Base-by-base conservation (phyloP, 1,140 invertebrate genomes). In the Drosophila pseudoobscura region DNA sequence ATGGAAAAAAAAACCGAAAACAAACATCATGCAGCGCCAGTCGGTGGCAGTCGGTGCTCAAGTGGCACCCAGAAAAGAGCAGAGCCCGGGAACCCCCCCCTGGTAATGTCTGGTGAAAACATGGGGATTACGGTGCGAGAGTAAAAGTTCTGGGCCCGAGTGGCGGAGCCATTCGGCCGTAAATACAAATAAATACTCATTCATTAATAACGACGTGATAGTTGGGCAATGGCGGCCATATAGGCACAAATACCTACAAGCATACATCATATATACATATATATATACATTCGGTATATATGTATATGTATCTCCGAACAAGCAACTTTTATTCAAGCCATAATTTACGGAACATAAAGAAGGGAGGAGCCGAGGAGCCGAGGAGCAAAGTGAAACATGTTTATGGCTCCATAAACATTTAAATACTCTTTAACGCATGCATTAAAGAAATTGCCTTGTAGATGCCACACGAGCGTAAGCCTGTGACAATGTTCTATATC, bases 111-210 rank as follows among this genome's bases (percentile, higher is more conserved):
- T 65, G 60, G 26, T 31, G 29, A 39, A 49, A 64, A 68, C 62
- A 43, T 62, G 52, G 53, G 45, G 22, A 47, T 39, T 39, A 47
- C 7, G 9, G 31, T 20, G 41, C n/a, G 4, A 7, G 22, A 26
- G 24, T 7, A 29, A 50, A 70, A 69, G 24, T 57, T 69, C 13
- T 57, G 17, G 8, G 8, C 7, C 57, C 59, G 73, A 51, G 57
- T 75, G 68, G 50, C 71, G 74, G 50, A 58, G 51, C 82, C 63
- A 68, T 78, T 85, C 62, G 64, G 65, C 62, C 75, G 83, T 82
- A 88, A 88, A 87, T 78, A 75, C 83, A 82, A 88, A 87, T 87
- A 87, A 87, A 87, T 87, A 88, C 82, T 88, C 83, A 82, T 87
- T 87, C 82, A 87, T 88, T 87, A 88, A 88, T 87, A 87, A 87